Evolutionary conservation across 2,888 invertebrate genomes (phyloP).

Genomic region (Diadegma fenestrale): DNA sequence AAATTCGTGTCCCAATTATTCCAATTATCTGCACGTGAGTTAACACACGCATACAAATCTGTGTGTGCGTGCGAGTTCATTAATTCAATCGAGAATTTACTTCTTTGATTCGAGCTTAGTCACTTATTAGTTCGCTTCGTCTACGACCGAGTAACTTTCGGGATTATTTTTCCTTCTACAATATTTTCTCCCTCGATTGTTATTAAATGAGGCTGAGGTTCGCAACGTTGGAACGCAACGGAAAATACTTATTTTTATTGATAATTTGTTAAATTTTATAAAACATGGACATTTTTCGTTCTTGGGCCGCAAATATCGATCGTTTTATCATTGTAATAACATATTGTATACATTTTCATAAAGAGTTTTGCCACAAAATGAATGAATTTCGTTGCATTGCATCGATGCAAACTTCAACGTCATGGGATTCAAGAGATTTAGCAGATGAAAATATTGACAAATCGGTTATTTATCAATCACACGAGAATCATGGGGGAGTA

Average conservation of each 20-base stretch:
- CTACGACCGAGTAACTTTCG: neutral
- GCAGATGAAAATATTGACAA: neutral
- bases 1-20: slow-evolving; percentile 65
- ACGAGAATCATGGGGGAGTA: neutral
- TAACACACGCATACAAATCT: neutral
- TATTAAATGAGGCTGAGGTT: too few species aligned
- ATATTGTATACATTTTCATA: too few species aligned
- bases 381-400: too few species aligned
- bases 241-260: too few species aligned
- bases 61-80: slow-evolving; percentile 13
- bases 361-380: too few species aligned
- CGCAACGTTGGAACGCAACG: too few species aligned
- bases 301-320: too few species aligned
- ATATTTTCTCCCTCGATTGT: neutral
- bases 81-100: slow-evolving; percentile 51
- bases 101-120: slow-evolving; percentile 4
- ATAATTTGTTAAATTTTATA: too few species aligned
- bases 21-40: slow-evolving; percentile 53
- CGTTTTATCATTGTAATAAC: too few species aligned
- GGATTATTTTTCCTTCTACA: neutral
- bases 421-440: neutral
- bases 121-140: neutral
- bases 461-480: neutral
- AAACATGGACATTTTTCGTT: too few species aligned
- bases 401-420: too few species aligned